Conservation (phyloP, 2,888 invertebrate species). For the Phytoseiulus persimilis region DNA sequence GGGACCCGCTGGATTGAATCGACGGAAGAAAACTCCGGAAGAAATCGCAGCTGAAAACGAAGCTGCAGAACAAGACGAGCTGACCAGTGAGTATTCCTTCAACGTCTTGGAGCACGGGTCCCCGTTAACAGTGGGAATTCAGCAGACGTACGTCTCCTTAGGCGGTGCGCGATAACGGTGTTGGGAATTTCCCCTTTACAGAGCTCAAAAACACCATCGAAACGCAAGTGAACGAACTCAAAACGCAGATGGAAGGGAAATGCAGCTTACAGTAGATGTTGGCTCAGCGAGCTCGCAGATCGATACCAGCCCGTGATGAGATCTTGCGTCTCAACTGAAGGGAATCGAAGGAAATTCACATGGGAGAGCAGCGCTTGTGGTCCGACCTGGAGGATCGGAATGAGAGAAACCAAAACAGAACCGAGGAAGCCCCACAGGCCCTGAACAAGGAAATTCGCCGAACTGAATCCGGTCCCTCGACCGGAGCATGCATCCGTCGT, state of each 20-base stretch:
- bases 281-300: background rate
- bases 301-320: background rate
- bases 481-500: too few species aligned
- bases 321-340: background rate
- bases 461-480: too few species aligned
- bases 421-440: background rate
- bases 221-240: constrained; percentile 91
- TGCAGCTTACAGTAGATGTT: constrained; percentile 46
- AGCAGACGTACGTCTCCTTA: too few species aligned
- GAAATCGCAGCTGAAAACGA: constrained; percentile 93
- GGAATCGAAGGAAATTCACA: background rate
- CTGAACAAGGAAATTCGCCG: background rate
- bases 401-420: too few species aligned
- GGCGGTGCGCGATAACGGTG: too few species aligned
- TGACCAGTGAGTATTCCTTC: constrained; percentile 65
- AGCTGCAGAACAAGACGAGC: constrained; percentile 87
- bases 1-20: constrained; percentile 65
- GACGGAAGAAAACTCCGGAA: constrained; percentile 97
- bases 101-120: too few species aligned
- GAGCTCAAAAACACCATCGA: constrained; percentile 94
- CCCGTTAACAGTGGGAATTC: too few species aligned
- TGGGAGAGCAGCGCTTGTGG: background rate
- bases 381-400: background rate
- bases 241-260: constrained; percentile 91
- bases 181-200: constrained; percentile 57